phyloP scores from a whole-genome alignment of 2,113 vertebrate genomes.

The Brachyistius frenatus region DNA sequence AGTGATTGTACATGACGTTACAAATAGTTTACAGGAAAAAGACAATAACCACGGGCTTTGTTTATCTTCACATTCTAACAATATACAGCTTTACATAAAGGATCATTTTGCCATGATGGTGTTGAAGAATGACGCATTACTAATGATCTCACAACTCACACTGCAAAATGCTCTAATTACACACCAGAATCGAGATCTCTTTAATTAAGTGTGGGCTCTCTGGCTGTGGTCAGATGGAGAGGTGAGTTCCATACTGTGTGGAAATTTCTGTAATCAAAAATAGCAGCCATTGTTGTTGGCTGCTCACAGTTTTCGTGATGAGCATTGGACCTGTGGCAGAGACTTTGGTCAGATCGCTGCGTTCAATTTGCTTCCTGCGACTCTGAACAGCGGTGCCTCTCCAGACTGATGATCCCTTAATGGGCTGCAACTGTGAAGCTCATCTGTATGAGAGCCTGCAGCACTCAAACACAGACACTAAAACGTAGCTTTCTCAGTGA shows the following conservation, averaged over 20 bases:
- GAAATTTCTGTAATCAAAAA: constrained; percentile 16
- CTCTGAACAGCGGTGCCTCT: constrained; percentile 32
- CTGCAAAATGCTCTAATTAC: neutral
- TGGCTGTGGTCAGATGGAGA: constrained; percentile 13
- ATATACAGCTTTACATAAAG: neutral
- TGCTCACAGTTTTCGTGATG: constrained; percentile 23
- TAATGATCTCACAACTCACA: too few species aligned
- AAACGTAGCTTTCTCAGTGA: constrained; percentile 14
- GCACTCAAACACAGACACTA: constrained; percentile 20
- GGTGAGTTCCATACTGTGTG: neutral
- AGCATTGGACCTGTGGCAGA: constrained; percentile 1
- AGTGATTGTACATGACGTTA: too few species aligned
- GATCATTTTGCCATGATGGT: too few species aligned
- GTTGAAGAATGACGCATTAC: too few species aligned
- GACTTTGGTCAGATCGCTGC: constrained; percentile 25
- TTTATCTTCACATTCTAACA: too few species aligned
- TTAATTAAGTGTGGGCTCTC: constrained; percentile 9
- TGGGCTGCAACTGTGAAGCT: constrained; percentile 47
- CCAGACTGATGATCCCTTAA: constrained; percentile 47
- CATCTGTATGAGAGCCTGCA: constrained; percentile 23
- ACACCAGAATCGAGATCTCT: constrained; percentile 16
- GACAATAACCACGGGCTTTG: too few species aligned
- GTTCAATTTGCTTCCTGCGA: constrained; percentile 20
- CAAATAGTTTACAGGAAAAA: too few species aligned
- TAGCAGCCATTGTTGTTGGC: constrained; percentile 4